Evolutionary conservation across 2,797 vertebrate genomes (phyloP), one percentile per base, ranked within the genome.

Genomic region (Oryzias dopingdopingensis): DNA sequence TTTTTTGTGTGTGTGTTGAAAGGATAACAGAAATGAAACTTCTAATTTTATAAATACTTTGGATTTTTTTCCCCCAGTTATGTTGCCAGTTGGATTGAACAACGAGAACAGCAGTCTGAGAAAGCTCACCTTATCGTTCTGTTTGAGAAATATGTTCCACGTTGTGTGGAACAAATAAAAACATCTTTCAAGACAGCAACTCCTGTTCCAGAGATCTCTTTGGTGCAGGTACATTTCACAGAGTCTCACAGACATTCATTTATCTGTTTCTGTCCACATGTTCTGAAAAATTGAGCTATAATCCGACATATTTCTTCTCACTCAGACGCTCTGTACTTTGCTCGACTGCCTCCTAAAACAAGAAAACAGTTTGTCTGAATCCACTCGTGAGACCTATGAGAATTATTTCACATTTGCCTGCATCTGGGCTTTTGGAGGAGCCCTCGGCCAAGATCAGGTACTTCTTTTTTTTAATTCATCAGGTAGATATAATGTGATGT

Each of bases 41-140:
- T 32, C 8, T 10, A 32, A 32, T 32, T 32, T 32, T 12, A 32
- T 37, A 13, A 4, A 13, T 3, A 13, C 2, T 56, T 14, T 22
- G 3, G 51, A 14, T 74, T 74, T 18, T 18, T 64, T 41, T 56
- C 64, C 44, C 75, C 58, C 77, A 96, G 93, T 52, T 94, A 84
- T 50, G 90, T 94, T 74, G 83, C 91, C 73, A 95, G 94, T 71
- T 97, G 94, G 92, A 93, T 94, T 80, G 93, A 95, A 75, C 88
- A 83, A 74, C 87, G 93, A 57, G 76, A 60, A 49, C 81, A 91
- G 10, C 92, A 95, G 70, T 94, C 93, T 1, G 86, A 96, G 86
- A 93, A 91, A 72, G 92, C 92, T 56, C 93, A 95, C 70, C 89
- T 95, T 66, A 94, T 91, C 7, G 92, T 96, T 77, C 82, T 97